These are phyloP conservation scores for Quadroppia sp. DNA, from an alignment of 2,888 invertebrate genomes.

Conservation along the genomic window DNA sequence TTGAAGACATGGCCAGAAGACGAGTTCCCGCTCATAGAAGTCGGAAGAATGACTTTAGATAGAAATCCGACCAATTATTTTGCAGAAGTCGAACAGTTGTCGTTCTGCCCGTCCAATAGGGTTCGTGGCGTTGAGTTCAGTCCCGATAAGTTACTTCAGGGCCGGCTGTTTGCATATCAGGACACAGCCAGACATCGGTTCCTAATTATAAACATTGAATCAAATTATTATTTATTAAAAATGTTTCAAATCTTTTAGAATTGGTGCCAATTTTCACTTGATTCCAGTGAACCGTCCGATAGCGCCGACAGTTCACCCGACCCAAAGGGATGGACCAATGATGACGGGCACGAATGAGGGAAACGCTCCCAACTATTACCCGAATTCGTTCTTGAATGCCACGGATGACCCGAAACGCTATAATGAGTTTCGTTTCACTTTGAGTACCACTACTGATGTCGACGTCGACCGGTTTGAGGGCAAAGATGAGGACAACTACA, in stretches of 20 bases:
- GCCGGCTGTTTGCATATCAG: constrained; percentile 77
- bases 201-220: background rate
- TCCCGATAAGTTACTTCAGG: constrained; percentile 85
- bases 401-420: constrained; percentile 57
- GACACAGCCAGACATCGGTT: constrained; percentile 83
- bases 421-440: constrained; percentile 62
- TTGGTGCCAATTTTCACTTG: constrained; percentile 87
- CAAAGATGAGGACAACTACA: constrained; percentile 82
- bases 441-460: constrained; percentile 65
- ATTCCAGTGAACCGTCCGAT: constrained; percentile 93
- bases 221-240: background rate
- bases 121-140: constrained; percentile 89
- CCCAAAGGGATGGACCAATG: constrained; percentile 72
- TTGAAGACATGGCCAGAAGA: constrained; percentile 69
- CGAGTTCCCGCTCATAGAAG: constrained; percentile 79
- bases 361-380: constrained; percentile 86
- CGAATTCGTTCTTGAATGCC: constrained; percentile 91
- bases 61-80: constrained; percentile 88
- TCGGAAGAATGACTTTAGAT: constrained; percentile 79
- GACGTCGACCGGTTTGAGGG: constrained; percentile 65
- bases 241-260: constrained; percentile 47
- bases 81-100: constrained; percentile 86
- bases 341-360: constrained; percentile 70
- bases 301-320: background rate
- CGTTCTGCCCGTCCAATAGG: constrained; percentile 82